These are phyloP conservation scores for Neoascia interrupta DNA, from an alignment of 2,888 invertebrate species.

Conservation along the genomic window DNA sequence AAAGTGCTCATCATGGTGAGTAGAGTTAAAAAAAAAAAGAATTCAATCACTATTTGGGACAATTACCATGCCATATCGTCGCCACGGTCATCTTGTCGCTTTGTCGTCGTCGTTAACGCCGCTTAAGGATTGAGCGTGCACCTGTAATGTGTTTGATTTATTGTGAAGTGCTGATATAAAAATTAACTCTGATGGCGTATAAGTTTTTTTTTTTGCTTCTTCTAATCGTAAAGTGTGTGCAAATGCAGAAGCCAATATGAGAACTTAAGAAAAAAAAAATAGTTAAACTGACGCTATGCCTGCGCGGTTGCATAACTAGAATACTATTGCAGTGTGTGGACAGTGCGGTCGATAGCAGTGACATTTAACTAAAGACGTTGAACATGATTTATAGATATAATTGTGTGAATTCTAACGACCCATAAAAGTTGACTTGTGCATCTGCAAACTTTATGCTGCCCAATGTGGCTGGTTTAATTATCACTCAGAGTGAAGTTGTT, in stretches of 20 bases:
- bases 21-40: no score
- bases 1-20: conserved; percentile 68
- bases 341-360: conserved; percentile 51
- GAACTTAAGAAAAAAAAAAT: conserved; percentile 15
- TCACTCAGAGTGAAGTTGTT: conserved; percentile 25
- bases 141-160: conserved; percentile 43
- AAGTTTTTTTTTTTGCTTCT: no score
- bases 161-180: conserved; percentile 40
- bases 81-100: conserved; percentile 47
- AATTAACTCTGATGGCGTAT: conserved; percentile 21
- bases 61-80: conserved; percentile 17
- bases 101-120: conserved; percentile 11
- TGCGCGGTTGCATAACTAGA: conserved; percentile 45
- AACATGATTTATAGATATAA: conserved; percentile 59
- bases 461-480: conserved; percentile 63
- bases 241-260: background rate
- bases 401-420: conserved; percentile 58
- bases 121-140: conserved; percentile 39
- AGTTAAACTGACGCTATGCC: conserved; percentile 20
- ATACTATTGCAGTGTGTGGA: conserved; percentile 39
- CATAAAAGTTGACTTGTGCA: conserved; percentile 45
- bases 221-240: conserved; percentile 46
- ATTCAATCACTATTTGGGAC: conserved; percentile 33
- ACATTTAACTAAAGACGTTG: conserved; percentile 63
- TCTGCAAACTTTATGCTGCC: no score